Conservation (phyloP, 2,113 vertebrate genomes). For the Nesoenas mayeri region DNA sequence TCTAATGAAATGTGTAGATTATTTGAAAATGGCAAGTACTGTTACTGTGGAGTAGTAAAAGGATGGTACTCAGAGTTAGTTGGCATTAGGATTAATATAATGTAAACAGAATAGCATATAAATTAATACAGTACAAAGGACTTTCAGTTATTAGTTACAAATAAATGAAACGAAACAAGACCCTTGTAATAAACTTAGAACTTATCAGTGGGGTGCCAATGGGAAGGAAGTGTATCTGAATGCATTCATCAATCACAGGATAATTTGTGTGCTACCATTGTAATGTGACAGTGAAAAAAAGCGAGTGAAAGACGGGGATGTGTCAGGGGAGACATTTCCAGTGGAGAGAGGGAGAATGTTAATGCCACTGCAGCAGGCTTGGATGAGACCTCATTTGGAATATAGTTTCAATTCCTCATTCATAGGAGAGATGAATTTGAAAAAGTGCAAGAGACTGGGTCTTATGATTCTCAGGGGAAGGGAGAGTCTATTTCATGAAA, state of each 20-base stretch:
- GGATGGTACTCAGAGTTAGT: background rate
- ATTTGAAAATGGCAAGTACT: background rate
- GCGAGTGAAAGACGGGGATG: background rate
- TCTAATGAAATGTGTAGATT: background rate
- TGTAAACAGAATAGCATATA: background rate
- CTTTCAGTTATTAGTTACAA: background rate
- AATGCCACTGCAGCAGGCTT: slow-evolving; percentile 5
- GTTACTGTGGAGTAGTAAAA: background rate
- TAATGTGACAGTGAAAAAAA: slow-evolving; percentile 30
- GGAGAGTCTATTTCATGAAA: slow-evolving; percentile 60
- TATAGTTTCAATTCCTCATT: slow-evolving; percentile 60
- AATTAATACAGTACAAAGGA: background rate
- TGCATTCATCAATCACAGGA: slow-evolving; percentile 27
- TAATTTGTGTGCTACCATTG: slow-evolving; percentile 43
- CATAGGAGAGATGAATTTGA: slow-evolving; percentile 39
- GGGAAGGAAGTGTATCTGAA: slow-evolving; percentile 39
- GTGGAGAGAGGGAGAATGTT: slow-evolving; percentile 40
- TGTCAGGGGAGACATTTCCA: slow-evolving; percentile 38
- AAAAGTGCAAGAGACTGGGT: background rate
- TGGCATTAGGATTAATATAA: background rate
- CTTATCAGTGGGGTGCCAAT: background rate
- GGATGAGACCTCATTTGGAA: slow-evolving; percentile 47
- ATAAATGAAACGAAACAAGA: background rate
- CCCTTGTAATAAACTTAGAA: background rate
- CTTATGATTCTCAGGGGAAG: slow-evolving; percentile 45